These are phyloP conservation scores for Catharus fuscescens DNA, from an alignment of 2,113 vertebrate species.

Conservation along the genomic window DNA sequence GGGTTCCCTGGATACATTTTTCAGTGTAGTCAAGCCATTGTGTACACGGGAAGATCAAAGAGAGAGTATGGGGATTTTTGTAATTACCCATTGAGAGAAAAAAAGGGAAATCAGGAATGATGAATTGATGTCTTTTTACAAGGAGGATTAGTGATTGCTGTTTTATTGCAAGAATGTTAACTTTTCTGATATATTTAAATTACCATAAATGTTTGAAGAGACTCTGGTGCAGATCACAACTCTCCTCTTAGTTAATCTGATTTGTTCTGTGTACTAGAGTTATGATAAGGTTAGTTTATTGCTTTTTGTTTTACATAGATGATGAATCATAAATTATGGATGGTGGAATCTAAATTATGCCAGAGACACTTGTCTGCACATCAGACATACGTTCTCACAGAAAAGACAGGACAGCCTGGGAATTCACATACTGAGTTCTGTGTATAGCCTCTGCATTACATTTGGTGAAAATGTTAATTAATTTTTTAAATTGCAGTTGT, in stretches of 20 bases:
- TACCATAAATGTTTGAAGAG: neutral
- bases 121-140: neutral
- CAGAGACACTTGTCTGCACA: neutral
- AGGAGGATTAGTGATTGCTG: neutral
- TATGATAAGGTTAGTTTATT: neutral
- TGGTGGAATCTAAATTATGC: neutral
- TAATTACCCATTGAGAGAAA: neutral
- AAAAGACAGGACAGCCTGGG: neutral
- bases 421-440: neutral
- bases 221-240: neutral
- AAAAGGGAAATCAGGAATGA: neutral
- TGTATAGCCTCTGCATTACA: neutral
- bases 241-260: neutral
- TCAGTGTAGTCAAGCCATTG: neutral
- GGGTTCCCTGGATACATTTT: neutral
- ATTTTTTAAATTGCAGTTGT: slow-evolving; percentile 14
- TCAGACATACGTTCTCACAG: neutral
- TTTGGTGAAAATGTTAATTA: slow-evolving; percentile 18
- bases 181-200: neutral
- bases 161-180: neutral
- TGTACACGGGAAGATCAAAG: neutral
- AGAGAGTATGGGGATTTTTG: neutral
- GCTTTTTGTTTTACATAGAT: neutral
- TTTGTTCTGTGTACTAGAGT: neutral
- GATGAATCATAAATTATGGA: neutral